These are phyloP conservation scores for Eubasilissa regina DNA, from an alignment of 1,140 invertebrate genomes.

Conservation along the genomic window DNA sequence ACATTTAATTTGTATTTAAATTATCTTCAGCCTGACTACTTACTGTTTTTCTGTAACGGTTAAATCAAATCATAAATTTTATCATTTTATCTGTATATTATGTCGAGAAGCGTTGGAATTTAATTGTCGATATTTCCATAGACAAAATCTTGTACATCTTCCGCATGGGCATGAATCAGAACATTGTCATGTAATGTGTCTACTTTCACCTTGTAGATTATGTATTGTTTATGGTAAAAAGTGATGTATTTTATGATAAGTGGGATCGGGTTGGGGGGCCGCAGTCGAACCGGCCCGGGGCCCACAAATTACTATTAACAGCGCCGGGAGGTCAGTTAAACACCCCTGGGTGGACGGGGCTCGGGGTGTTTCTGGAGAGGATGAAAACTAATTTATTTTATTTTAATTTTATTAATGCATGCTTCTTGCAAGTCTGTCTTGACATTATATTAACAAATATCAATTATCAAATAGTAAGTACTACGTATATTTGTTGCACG, in stretches of 20 bases:
- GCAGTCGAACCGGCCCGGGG: background rate
- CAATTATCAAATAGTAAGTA: no score
- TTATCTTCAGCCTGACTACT: no score
- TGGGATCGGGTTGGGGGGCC: constrained; percentile 24
- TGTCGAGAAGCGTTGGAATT: no score
- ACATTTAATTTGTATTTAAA: no score
- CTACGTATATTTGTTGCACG: no score
- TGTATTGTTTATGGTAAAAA: constrained; percentile 16
- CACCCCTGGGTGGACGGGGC: constrained; percentile 14
- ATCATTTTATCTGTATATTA: no score
- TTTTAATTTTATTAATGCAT: no score
- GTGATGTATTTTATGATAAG: constrained; percentile 43
- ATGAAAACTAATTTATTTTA: no score
- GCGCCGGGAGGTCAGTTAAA: constrained; percentile 26
- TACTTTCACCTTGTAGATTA: constrained; percentile 37
- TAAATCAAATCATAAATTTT: no score
- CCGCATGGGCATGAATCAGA: background rate
- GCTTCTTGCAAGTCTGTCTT: no score
- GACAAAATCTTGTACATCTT: constrained; percentile 13
- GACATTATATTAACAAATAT: no score
- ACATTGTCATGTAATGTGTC: constrained; percentile 15
- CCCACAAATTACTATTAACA: constrained; percentile 45
- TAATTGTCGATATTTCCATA: background rate
- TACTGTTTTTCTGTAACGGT: no score
- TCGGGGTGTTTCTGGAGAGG: background rate